Evolutionary conservation across 2,113 vertebrate genomes (phyloP), one percentile per base, ranked within the genome.

Genomic region (Trichomycterus rosablanca): DNA sequence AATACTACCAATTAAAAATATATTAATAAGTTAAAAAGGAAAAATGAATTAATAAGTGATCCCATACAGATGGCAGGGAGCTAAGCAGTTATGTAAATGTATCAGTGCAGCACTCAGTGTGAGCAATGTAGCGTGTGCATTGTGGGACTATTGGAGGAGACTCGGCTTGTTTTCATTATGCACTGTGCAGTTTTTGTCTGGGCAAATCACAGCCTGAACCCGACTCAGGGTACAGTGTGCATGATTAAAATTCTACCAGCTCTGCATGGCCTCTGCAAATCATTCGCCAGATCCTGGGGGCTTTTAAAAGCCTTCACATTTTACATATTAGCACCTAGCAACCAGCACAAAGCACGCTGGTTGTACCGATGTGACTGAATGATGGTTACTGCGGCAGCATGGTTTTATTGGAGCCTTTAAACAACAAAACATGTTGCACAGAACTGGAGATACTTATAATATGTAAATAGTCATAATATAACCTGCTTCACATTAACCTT

Each of bases 291-390:
- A 75, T 83, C 80, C 81, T 84, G 69, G 80, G 77, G 79, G 80
- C 78, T 73, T 76, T 72, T 56, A 54, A 84, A 82, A 81, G 79
- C 72, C 77, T 77, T 78, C 82, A 83, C 84, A 83, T 83, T 87
- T 85, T 81, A 86, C 82, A 81, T 82, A 84, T 86, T 81, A 83
- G 85, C 80, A 85, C 81, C 85, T 85, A 86, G 83, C 78, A 85
- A 85, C 85, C 81, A 78, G 79, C 82, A 84, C 82, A 80, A 62
- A 59, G 65, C 55, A 63, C 30, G 37, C 35, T 57, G 34, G 45
- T 49, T 55, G 54, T 51, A 66, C 69, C 30, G 39, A 44, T 50
- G 66, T 28, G 59, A 71, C 57, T 84, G 83, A 80, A 80, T 76
- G 75, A 68, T 79, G 81, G 76, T 78, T 79, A 67, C 74, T 70